Evolutionary conservation across 2,888 invertebrate genomes (phyloP), one percentile per base, ranked within the genome.

Genomic region (Cordylochernes scorpioides): DNA sequence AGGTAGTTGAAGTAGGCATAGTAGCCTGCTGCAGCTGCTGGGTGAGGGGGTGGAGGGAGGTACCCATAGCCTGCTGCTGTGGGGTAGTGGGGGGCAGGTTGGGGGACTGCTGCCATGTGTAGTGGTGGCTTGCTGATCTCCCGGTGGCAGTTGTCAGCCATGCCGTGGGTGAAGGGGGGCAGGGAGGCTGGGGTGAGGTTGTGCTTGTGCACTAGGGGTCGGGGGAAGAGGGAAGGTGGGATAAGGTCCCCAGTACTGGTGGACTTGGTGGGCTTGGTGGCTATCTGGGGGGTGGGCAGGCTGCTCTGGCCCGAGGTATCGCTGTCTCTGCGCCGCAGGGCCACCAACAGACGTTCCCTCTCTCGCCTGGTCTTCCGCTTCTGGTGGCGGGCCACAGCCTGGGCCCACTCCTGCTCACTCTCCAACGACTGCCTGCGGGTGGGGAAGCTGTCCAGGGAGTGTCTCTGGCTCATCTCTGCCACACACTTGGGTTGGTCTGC

Each of bases 131-230:
- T 6, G 12, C 5, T 6, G 14, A 13, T 22, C 14, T 14, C 22
- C 9, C 21, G 10, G 12, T 34, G 31, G 3, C 32, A 33, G 15
- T 40, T 34, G 15, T 40, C 39, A 7, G 39, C 32, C 40, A 42
- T 42, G 12, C 42, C 41, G 34, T 42, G 42, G 12, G 39, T 41
- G 25, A 42, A 42, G 6, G 38, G 36, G 4, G 29, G 33, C 12
- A 38, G 39, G 25, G 41, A 42, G 6, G 38, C 34, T 4, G 29
- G 33, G 27, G 28, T 33, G 2, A 35, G 5, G 1, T 12, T 22
- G 16, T 26, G 26, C 17, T 25, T 27, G 12, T 27, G 25, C 15
- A 32, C 25, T 4, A 21, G 19, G 3, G 21, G 25, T 8, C 15
- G 28, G 14, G 10, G 15, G n/a, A 17, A 22, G 16, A 25, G 27